Conservation (phyloP, 1,140 invertebrate species). For the Araneus ventricosus region DNA sequence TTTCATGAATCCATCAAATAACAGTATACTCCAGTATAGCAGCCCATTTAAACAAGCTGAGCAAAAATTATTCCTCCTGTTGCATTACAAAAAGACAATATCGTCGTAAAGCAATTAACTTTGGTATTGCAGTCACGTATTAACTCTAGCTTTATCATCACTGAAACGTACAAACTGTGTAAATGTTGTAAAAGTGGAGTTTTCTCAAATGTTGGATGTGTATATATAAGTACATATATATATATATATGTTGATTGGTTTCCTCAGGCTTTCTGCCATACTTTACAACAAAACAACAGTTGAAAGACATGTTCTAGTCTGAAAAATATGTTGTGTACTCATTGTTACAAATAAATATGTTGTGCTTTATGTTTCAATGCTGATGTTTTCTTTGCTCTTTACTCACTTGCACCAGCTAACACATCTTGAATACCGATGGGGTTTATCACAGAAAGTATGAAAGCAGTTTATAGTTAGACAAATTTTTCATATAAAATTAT, state of each 20-base stretch:
- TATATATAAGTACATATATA: conserved; percentile 1
- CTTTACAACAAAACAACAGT: conserved; percentile 52
- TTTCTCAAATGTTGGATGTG: conserved; percentile 10
- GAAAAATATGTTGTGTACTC: conserved; percentile 49
- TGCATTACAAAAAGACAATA: no score
- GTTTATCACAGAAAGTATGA: no score
- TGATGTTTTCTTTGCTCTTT: background rate
- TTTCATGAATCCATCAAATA: no score
- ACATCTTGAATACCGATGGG: no score
- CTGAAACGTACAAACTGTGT: background rate
- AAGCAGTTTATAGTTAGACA: no score
- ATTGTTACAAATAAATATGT: conserved; percentile 69
- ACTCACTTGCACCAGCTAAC: no score
- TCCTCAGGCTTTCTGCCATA: conserved; percentile 44
- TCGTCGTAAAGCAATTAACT: no score
- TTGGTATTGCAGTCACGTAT: no score
- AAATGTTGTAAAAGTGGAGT: background rate
- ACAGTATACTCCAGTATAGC: no score
- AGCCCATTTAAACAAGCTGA: no score
- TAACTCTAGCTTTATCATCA: background rate
- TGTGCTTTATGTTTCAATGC: conserved; percentile 59
- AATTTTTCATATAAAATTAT: no score
- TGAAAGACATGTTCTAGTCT: conserved; percentile 58
- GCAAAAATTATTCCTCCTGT: no score
- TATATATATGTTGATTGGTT: conserved; percentile 3